These are phyloP conservation scores for Camponotus floridanus DNA, from an alignment of 1,140 invertebrate genomes.

Conservation along the genomic window DNA sequence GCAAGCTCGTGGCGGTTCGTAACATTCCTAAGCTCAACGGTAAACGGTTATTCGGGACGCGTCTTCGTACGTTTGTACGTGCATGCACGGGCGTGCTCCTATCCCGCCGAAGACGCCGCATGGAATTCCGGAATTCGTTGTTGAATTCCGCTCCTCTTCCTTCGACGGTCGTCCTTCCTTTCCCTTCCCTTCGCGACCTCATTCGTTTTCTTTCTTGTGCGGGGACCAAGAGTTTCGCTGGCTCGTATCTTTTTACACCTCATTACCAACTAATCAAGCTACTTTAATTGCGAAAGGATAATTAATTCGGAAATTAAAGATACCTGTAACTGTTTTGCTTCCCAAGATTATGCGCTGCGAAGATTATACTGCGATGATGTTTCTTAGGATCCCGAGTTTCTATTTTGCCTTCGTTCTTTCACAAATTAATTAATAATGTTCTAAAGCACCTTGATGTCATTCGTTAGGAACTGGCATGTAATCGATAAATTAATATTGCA, in stretches of 20 bases:
- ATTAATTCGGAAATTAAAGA: neutral
- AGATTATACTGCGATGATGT: neutral
- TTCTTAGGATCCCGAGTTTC: neutral
- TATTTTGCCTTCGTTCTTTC: neutral
- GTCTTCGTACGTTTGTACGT: conserved; percentile 75
- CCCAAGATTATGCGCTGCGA: neutral
- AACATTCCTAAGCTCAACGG: conserved; percentile 79
- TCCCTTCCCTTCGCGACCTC: neutral
- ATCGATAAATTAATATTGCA: conserved; percentile 18
- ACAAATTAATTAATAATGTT: conserved; percentile 20
- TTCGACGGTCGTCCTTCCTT: neutral
- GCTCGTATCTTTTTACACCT: neutral
- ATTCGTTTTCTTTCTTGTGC: neutral
- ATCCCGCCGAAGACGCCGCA: conserved; percentile 74
- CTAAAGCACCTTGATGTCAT: neutral
- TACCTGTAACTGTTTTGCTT: neutral
- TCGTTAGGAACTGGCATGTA: neutral
- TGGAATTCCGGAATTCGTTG: conserved; percentile 79
- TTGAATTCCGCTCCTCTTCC: conserved; percentile 72
- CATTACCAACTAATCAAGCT: neutral
- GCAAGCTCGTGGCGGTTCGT: conserved; percentile 78
- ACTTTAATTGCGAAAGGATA: neutral
- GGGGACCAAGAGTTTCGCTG: neutral
- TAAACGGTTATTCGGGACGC: conserved; percentile 81
- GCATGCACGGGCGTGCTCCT: conserved; percentile 72